Evolutionary conservation across 2,888 invertebrate genomes (phyloP), one percentile per base, ranked within the genome.

Genomic region (Nymphalis urticae): DNA sequence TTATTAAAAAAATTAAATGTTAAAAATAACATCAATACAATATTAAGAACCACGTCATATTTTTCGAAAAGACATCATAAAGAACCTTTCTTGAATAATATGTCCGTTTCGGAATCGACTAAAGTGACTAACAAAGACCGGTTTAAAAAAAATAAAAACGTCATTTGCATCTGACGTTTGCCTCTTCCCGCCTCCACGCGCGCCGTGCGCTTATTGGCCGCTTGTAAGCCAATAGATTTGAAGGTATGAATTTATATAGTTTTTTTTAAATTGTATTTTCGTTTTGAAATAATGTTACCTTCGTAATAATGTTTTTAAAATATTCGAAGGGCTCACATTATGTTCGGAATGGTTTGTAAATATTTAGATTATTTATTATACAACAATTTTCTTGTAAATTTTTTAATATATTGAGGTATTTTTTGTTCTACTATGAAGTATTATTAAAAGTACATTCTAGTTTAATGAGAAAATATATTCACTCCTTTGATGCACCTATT

Each of bases 161-260:
- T 87, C 84, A 90, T 90, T 91, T 89, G 86, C 90, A 89, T 90
- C 78, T 88, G 89, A 87, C 88, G 87, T 87, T 87, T 84, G 87
- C 87, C 89, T 86, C 87, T 90, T 90, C 89, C 91, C 91, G 91
- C 90, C 91, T 89, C 83, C 87, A 75, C 71, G 77, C 72, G 74
- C 51, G 74, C 74, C 71, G 81, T 75, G 74, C 80, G 74, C 76
- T 79, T 75, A 89, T 92, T 91, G 90, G 91, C 73, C 76, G 77
- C 51, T 66, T 72, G 72, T 63, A 75, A 75, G 71, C 91, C 90
- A 90, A 91, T 89, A 77, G 80, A 74, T 76, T 74, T 75, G 70
- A 77, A 73, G 74, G 73, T 69, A 76, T 75, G 75, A 79, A 80
- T 86, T 87, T 81, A 82, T 80, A 81, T 72, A 61, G 63, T 72